Evolutionary conservation across 2,888 invertebrate genomes (phyloP), one percentile per base, ranked within the genome.

Genomic region (Cremastinae sp.): DNA sequence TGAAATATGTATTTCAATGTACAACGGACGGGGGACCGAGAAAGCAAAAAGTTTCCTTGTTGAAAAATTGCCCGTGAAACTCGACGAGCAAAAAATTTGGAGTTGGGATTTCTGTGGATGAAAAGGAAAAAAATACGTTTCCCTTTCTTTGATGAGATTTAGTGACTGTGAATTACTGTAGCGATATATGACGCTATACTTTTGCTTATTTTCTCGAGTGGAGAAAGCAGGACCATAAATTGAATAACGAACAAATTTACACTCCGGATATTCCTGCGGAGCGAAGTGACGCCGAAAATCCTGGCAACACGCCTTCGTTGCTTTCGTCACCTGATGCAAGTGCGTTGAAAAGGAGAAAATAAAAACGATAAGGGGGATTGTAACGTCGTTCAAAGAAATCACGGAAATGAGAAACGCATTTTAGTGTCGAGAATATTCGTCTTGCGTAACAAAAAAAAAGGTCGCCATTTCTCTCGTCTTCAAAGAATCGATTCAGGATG

Each of bases 171-270:
- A 64, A 14, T n/a, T 20, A 8, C 8, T 37, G 39, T 55, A 12
- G 4, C 37, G 28, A 14, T 10, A n/a, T n/a, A 20, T 56, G 22
- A 22, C 39, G 35, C 56, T 9, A 53, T 41, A 58, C 35, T 62
- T n/a, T n/a, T n/a, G n/a, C 47, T 37, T 69, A 61, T 75, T 61
- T 45, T 28, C 28, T 18, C 18, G 53, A 53, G 28, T 2, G 20
- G 75, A 62, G 71, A 75, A 75, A 71, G 71, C 66, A 61, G 55
- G 51, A 65, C 10, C 35, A 45, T 49, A 64, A 45, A 43, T 64
- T 22, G 8, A 64, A 49, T 12, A 65, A 65, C 22, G 28, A 69
- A 51, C 47, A 20, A 35, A 39, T 58, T 51, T 56, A 56, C 39
- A 12, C 35, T 35, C 41, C n/a, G 37, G 37, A 28, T 53, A 59